Evolutionary conservation across 2,113 vertebrate genomes (phyloP).

Genomic region (Alaudala cheleensis): DNA sequence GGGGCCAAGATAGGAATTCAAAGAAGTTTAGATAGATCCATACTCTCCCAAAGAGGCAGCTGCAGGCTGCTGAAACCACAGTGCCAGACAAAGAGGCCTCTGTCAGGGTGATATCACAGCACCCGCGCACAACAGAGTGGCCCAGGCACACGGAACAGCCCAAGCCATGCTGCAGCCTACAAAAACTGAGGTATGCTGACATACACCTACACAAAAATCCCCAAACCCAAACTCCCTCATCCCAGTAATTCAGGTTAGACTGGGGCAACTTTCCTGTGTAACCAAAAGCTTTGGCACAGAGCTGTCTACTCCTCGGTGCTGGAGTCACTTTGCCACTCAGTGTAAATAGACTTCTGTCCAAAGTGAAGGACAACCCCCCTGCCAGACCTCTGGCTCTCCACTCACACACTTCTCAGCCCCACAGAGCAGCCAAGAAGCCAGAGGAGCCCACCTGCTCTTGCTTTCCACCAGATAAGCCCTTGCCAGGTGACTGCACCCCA

Average conservation of each 20-base stretch:
- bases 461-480: neutral
- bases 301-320: neutral
- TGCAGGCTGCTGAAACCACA: neutral
- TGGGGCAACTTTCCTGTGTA: neutral
- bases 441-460: neutral
- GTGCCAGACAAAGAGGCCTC: neutral
- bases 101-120: accelerated
- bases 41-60: neutral
- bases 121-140: accelerated
- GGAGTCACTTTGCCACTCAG: neutral
- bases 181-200: neutral
- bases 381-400: neutral
- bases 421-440: neutral
- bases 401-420: neutral
- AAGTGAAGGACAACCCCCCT: neutral
- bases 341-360: neutral
- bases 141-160: neutral
- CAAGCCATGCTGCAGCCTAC: accelerated
- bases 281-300: neutral
- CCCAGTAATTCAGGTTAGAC: neutral
- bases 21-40: neutral
- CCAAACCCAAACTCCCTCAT: neutral
- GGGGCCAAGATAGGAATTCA: neutral
- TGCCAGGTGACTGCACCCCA: neutral
- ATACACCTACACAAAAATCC: neutral